Conservation (phyloP, 2,113 vertebrate genomes). For the Mionectes macconnelli region DNA sequence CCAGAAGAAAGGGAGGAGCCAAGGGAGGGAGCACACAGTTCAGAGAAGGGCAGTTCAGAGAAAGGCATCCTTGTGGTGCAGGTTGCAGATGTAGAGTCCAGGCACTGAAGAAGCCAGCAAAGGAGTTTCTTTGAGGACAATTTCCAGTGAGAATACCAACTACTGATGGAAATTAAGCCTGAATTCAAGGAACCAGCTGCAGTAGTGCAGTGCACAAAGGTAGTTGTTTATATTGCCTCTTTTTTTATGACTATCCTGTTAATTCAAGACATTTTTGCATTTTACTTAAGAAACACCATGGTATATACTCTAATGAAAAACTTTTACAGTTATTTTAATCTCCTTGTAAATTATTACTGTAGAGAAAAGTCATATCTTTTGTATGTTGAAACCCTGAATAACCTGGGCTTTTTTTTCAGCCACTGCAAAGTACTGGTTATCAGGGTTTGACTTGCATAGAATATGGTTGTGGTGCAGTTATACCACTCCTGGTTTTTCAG, state of each 20-base stretch:
- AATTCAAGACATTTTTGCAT: neutral
- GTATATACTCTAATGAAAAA: neutral
- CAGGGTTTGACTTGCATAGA: neutral
- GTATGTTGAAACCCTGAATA: neutral
- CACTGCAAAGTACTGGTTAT: neutral
- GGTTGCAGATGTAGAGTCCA: neutral
- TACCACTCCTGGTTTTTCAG: neutral
- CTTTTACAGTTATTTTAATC: neutral
- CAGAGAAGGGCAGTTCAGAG: too few relatives aligned
- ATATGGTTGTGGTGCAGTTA: neutral
- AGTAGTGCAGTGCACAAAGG: neutral
- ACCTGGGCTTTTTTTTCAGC: neutral
- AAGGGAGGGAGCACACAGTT: fast-evolving
- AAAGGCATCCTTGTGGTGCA: too few relatives aligned
- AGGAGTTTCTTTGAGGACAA: neutral
- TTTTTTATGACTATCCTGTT: neutral
- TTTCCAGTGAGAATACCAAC: neutral
- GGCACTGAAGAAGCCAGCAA: neutral
- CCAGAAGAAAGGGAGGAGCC: neutral
- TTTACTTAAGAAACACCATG: neutral
- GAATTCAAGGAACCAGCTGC: neutral
- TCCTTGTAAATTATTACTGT: neutral
- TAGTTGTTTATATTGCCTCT: fast-evolving
- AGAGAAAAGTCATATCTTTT: neutral
- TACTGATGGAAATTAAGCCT: neutral